A percentile compares a stretch with the other conserved stretches of the same genome.
These are phyloP conservation scores for Pheosia gnoma DNA, from an alignment of 2,888 invertebrate genomes.

Conservation along the genomic window DNA sequence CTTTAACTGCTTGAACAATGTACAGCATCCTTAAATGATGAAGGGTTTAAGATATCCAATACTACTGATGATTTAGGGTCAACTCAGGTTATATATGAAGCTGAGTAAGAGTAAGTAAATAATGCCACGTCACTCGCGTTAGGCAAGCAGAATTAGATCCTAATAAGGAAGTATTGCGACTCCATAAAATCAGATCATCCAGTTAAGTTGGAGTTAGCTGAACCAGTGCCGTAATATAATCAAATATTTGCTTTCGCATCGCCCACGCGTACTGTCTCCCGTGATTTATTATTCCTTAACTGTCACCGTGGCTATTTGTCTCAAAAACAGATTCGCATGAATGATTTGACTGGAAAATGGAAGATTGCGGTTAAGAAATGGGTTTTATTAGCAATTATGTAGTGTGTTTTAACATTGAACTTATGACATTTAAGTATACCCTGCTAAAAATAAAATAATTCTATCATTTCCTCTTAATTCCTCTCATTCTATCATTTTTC, in stretches of 20 bases:
- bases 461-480: too few species aligned
- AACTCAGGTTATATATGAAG: too few species aligned
- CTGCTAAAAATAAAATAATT: too few species aligned
- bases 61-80: too few species aligned
- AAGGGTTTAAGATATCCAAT: too few species aligned
- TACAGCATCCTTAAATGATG: too few species aligned
- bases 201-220: conserved; percentile 38
- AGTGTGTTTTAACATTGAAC: neutral
- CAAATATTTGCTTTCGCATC: conserved; percentile 66
- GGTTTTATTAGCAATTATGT: conserved; percentile 25
- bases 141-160: conserved; percentile 29
- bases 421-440: too few species aligned
- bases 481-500: too few species aligned
- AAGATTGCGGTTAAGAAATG: conserved; percentile 53
- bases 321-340: conserved; percentile 61
- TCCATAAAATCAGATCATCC: conserved; percentile 36
- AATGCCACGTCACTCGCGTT: conserved; percentile 6
- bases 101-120: conserved; percentile 4
- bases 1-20: too few species aligned
- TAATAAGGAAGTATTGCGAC: conserved; percentile 26
- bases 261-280: conserved; percentile 64
- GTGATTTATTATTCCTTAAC: conserved; percentile 57
- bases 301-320: conserved; percentile 54
- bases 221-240: conserved; percentile 41
- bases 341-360: conserved; percentile 53